Evolutionary conservation across 2,113 vertebrate species (phyloP), one percentile per base, ranked within the genome.

Genomic region (Semnopithecus entellus): DNA sequence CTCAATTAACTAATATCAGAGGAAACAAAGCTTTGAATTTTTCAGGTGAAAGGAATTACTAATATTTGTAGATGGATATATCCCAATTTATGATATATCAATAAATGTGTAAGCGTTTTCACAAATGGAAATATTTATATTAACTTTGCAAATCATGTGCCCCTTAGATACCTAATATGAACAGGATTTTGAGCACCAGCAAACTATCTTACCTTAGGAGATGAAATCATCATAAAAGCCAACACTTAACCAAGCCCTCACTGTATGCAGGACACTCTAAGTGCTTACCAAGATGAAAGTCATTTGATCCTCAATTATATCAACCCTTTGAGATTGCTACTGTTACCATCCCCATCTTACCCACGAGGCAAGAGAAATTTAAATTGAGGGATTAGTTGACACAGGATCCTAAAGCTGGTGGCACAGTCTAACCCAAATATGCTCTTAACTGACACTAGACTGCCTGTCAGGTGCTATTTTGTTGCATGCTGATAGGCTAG

Each of bases 21-120:
- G 40, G 22, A 97, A 61, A 80, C 30, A 75, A 92, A 95, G 7
- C 38, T 93, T n/a, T 81, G n/a, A 94, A 70, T 72, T 82, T 78
- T 95, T 6, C 38, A 78, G 13, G 18, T 91, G 9, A 79, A 81
- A 35, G 66, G 80, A 35, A 23, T 66, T 81, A 94, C 23, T 45
- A 57, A 17, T 92, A 85, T 73, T 66, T 92, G 6, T 40, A 64
- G 59, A 40, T 90, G 55, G 9, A 75, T 90, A 12, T 75, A 66
- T 95, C 10, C 43, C 55, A 76, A 8, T 80, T 87, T 88, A 80
- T 73, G 13, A 35, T 55, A 7, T 23, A 38, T 57, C 40, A 87
- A 1, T 85, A 14, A 93, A 68, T 80, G 4, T 88, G 25, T 16
- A 84, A 59, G 27, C 61, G 9, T 76, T 86, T 80, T 75, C 35